phyloP scores from a whole-genome alignment of 2,797 vertebrate genomes.

The Agapornis canus region DNA sequence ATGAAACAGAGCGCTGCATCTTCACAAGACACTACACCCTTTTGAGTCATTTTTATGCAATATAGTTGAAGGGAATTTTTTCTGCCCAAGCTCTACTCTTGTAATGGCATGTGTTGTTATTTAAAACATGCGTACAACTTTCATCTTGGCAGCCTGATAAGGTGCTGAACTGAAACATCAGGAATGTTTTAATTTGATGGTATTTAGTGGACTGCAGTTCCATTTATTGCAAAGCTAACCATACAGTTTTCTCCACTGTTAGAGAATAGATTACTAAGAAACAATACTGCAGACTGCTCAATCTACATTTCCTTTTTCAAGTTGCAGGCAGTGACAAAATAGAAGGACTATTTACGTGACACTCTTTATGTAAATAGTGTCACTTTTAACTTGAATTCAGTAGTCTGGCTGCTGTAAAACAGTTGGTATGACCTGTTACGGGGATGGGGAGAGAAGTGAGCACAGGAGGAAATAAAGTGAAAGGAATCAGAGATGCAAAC shows the following conservation, averaged over 20 bases:
- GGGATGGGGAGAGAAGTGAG: not conserved
- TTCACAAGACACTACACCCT: not conserved
- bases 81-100: slow-evolving; percentile 42
- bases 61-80: not conserved
- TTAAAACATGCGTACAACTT: slow-evolving; percentile 36
- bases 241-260: not conserved
- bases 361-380: not conserved
- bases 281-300: not conserved
- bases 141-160: slow-evolving; percentile 57
- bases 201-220: not conserved
- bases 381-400: not conserved
- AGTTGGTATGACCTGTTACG: not conserved
- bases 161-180: not conserved
- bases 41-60: slow-evolving; percentile 32
- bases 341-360: not conserved
- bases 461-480: not conserved
- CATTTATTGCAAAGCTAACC: not conserved
- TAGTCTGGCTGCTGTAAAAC: not conserved
- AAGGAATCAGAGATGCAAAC: not conserved
- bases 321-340: not conserved
- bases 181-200: not conserved
- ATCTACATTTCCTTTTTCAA: not conserved
- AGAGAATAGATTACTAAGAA: not conserved
- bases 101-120: slow-evolving; percentile 42
- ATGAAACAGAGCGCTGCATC: not conserved